phyloP scores from a whole-genome alignment of 2,797 vertebrate species.

The Kryptolebias ocellatus region DNA sequence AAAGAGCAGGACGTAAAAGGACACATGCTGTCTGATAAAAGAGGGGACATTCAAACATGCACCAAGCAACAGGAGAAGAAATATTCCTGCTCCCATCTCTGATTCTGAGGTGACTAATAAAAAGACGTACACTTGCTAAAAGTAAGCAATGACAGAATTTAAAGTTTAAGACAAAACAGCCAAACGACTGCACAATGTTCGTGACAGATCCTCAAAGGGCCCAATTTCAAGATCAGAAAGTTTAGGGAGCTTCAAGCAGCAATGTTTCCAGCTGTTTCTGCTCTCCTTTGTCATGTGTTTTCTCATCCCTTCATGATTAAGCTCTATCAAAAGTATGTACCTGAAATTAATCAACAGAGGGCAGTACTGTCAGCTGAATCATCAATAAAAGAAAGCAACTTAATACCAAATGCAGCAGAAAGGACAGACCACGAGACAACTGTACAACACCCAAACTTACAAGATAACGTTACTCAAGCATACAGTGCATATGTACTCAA shows the following conservation, averaged over 20 bases:
- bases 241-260: background rate
- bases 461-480: background rate
- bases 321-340: constrained; percentile 1
- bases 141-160: constrained; percentile 12
- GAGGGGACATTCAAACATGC: constrained; percentile 74
- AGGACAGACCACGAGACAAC: constrained; percentile 8
- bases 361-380: constrained; percentile 39
- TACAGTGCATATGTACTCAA: background rate
- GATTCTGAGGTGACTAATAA: constrained; percentile 8
- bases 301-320: constrained; percentile 3
- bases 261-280: background rate
- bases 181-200: background rate
- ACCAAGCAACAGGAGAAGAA: constrained; percentile 40
- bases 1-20: constrained; percentile 64
- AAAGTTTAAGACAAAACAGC: constrained; percentile 10
- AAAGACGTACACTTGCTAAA: constrained; percentile 25
- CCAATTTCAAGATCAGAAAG: constrained; percentile 4
- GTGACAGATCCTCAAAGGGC: no score
- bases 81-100: constrained; percentile 20
- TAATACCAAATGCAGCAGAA: constrained; percentile 18
- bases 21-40: constrained; percentile 60
- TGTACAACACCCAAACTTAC: background rate
- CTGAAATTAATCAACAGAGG: constrained; percentile 44
- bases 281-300: no score
- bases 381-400: constrained; percentile 22